phyloP scores from a whole-genome alignment of 1,140 invertebrate genomes.

The Bradynema listronoti region DNA sequence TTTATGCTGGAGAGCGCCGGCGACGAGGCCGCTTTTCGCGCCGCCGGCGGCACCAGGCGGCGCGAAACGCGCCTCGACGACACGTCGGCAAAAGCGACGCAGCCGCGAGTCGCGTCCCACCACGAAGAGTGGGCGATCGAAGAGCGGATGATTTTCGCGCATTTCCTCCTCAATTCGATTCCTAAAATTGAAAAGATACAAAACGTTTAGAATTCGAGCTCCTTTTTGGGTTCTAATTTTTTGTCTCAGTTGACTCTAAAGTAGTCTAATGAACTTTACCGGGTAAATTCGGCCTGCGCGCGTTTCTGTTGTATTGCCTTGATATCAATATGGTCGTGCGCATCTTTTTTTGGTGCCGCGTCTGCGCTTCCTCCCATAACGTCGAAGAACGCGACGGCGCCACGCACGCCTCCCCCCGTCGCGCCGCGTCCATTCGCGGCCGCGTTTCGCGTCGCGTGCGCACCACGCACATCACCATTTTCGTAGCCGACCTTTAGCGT shows the following conservation, averaged over 20 bases:
- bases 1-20: slow-evolving; percentile 84
- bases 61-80: slow-evolving; percentile 92
- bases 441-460: too few relatives aligned
- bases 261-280: slow-evolving; percentile 21
- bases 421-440: too few relatives aligned
- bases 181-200: slow-evolving; percentile 26
- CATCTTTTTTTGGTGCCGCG: slow-evolving; percentile 53
- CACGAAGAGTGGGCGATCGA: slow-evolving; percentile 87
- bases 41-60: slow-evolving; percentile 64
- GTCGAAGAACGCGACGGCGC: too few relatives aligned
- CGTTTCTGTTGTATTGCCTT: slow-evolving; percentile 93
- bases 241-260: too few relatives aligned
- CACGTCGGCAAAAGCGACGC: slow-evolving; percentile 82
- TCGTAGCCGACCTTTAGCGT: too few relatives aligned
- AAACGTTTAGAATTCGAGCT: neutral
- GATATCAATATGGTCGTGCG: slow-evolving; percentile 68
- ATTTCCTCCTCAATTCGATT: slow-evolving; percentile 69
- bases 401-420: too few relatives aligned
- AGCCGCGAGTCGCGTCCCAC: slow-evolving; percentile 81
- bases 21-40: slow-evolving; percentile 80
- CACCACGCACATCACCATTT: too few relatives aligned
- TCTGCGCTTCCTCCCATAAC: too few relatives aligned
- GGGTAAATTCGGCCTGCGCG: slow-evolving; percentile 95
- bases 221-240: neutral
- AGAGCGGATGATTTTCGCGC: slow-evolving; percentile 95